These are phyloP conservation scores for Lophius piscatorius DNA, from an alignment of 2,113 vertebrate genomes.

Conservation along the genomic window DNA sequence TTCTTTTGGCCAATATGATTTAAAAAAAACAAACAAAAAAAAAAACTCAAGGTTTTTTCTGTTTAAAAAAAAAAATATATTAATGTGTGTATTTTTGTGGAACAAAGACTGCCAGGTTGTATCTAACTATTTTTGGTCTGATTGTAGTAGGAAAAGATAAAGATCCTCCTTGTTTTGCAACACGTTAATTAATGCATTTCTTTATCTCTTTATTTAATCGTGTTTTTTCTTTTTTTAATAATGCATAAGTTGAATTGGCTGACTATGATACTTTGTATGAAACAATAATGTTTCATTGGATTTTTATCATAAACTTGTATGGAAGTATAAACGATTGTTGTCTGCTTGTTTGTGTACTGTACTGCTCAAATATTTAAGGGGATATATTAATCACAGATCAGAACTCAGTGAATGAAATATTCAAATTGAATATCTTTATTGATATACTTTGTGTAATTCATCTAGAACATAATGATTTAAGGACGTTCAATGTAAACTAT, in stretches of 20 bases:
- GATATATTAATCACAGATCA: no score
- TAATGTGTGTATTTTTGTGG: slow-evolving; percentile 68
- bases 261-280: slow-evolving; percentile 75
- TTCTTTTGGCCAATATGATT: slow-evolving; percentile 31
- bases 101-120: slow-evolving; percentile 74
- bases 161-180: slow-evolving; percentile 59
- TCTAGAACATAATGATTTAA: no score
- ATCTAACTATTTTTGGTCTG: slow-evolving; percentile 64
- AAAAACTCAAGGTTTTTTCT: slow-evolving; percentile 19
- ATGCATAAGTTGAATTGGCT: slow-evolving; percentile 66
- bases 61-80: slow-evolving; percentile 9
- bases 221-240: slow-evolving; percentile 61
- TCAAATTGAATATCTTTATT: no score
- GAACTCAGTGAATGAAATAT: no score
- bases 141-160: slow-evolving; percentile 62
- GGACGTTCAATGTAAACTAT: no score
- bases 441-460: no score
- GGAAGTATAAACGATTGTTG: slow-evolving; percentile 53
- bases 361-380: no score
- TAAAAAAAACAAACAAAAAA: no score
- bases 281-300: slow-evolving; percentile 66
- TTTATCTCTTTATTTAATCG: slow-evolving; percentile 76
- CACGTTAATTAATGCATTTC: slow-evolving; percentile 60
- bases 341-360: not conserved
- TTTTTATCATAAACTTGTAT: slow-evolving; percentile 84